These are phyloP conservation scores for Paraescarpia echinospica DNA, from an alignment of 1,140 invertebrate species.

Conservation along the genomic window DNA sequence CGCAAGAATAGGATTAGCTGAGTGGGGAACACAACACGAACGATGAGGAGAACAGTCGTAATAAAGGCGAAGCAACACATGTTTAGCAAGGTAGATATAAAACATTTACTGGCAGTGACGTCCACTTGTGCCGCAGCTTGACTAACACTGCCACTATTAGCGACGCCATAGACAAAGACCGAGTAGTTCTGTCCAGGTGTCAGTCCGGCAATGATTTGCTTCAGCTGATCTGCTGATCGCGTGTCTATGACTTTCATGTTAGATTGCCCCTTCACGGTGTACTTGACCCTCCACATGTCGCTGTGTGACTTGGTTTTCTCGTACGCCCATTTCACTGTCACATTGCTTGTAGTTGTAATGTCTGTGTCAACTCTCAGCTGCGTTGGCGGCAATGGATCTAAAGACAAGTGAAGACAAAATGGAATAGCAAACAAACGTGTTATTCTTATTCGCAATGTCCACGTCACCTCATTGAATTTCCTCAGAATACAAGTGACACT, in stretches of 20 bases:
- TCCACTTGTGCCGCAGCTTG: background rate
- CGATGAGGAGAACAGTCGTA: background rate
- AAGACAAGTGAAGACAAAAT: background rate
- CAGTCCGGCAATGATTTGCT: background rate
- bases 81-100: background rate
- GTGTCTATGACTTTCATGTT: background rate
- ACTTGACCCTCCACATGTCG: background rate
- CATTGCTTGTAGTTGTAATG: background rate
- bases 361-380: background rate
- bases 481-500: too few species aligned
- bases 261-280: background rate
- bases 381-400: background rate
- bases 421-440: too few species aligned
- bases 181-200: background rate
- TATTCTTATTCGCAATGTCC: too few species aligned
- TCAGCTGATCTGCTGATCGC: background rate
- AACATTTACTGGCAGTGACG: background rate
- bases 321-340: background rate
- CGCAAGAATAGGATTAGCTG: background rate
- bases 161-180: background rate
- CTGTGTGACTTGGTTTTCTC: background rate
- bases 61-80: background rate
- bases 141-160: background rate
- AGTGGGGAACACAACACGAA: background rate
- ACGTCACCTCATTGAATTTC: too few species aligned